Conservation (phyloP, 2,888 invertebrate species). For the Drosophila pseudotakahashii region DNA sequence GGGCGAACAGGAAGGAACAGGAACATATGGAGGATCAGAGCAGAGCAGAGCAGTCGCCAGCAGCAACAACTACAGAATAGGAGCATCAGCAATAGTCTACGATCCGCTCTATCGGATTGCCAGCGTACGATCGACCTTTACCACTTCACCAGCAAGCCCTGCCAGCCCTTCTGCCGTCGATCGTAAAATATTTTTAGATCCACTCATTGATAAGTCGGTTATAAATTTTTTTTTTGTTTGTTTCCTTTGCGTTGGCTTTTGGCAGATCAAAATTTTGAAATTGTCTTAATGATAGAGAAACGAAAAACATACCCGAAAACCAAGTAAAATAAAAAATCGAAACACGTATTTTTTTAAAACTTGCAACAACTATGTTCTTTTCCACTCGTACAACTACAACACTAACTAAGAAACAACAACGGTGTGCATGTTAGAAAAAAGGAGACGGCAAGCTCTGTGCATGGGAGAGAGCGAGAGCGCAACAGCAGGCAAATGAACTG, state of each 20-base stretch:
- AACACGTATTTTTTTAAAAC: constrained; percentile 25
- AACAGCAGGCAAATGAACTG: constrained; percentile 25
- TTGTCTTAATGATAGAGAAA: constrained; percentile 1
- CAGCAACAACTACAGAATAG: not conserved
- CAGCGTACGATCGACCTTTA: not conserved
- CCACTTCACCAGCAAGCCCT: not conserved
- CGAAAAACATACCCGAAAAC: constrained; percentile 2
- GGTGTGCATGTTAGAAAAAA: constrained; percentile 3
- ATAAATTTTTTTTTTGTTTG: constrained; percentile 30
- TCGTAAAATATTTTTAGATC: constrained; percentile 11
- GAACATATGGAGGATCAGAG: not conserved
- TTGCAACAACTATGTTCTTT: constrained; percentile 3
- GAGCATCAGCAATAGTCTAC: not conserved
- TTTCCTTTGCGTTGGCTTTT: constrained; percentile 9
- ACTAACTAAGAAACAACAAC: not conserved
- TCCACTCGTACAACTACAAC: not conserved
- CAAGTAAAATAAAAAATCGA: constrained; percentile 26
- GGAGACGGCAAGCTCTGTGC: constrained; percentile 12
- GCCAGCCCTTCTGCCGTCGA: not conserved
- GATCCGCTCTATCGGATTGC: not conserved
- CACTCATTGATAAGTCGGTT: constrained; percentile 22
- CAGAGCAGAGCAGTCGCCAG: too few relatives aligned
- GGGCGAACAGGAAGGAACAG: not conserved
- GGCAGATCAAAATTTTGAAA: not conserved
- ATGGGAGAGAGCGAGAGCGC: constrained; percentile 23